Evolutionary conservation across 2,888 invertebrate genomes (phyloP).

Genomic region (Drosophila subsilvestris): DNA sequence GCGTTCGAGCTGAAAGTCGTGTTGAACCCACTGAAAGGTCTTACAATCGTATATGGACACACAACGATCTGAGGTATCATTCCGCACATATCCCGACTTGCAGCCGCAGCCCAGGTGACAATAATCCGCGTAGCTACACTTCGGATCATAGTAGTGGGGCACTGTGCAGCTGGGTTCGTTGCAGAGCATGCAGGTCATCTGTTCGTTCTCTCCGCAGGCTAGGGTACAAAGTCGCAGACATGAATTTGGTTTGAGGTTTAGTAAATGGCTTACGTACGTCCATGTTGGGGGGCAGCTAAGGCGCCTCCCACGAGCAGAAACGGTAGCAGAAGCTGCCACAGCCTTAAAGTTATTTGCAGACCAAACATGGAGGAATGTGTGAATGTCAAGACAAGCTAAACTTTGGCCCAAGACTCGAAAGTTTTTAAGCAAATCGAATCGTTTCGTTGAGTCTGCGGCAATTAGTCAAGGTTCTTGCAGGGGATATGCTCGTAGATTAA

Average conservation of each 20-base stretch:
- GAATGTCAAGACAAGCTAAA: slow-evolving; percentile 5
- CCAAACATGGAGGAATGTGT: slow-evolving; percentile 16
- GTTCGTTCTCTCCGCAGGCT: slow-evolving; percentile 59
- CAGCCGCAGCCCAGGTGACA: slow-evolving; percentile 57
- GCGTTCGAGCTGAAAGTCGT: background rate
- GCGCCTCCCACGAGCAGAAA: slow-evolving; percentile 1
- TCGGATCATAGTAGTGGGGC: background rate
- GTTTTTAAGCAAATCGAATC: slow-evolving; percentile 41
- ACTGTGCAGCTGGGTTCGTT: slow-evolving; percentile 35
- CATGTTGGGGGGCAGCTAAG: background rate
- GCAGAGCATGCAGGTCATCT: slow-evolving; percentile 48
- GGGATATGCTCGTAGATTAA: background rate
- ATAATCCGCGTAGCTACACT: background rate
- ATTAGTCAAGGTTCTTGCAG: slow-evolving; percentile 47
- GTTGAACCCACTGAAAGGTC: background rate
- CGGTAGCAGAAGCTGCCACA: background rate
- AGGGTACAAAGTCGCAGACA: background rate
- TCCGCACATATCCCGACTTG: slow-evolving; percentile 43
- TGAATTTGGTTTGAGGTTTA: background rate
- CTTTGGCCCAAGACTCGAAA: slow-evolving; percentile 18
- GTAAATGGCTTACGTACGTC: slow-evolving; percentile 42
- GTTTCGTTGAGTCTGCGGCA: slow-evolving; percentile 20
- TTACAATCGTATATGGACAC: slow-evolving; percentile 21
- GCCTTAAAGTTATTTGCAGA: background rate
- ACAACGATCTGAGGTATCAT: slow-evolving; percentile 41